Percentiles rank a stretch among this genome's conserved stretches.
Evolutionary conservation across 2,888 invertebrate genomes (phyloP).

Genomic region (Agrenia bidenticulata): DNA sequence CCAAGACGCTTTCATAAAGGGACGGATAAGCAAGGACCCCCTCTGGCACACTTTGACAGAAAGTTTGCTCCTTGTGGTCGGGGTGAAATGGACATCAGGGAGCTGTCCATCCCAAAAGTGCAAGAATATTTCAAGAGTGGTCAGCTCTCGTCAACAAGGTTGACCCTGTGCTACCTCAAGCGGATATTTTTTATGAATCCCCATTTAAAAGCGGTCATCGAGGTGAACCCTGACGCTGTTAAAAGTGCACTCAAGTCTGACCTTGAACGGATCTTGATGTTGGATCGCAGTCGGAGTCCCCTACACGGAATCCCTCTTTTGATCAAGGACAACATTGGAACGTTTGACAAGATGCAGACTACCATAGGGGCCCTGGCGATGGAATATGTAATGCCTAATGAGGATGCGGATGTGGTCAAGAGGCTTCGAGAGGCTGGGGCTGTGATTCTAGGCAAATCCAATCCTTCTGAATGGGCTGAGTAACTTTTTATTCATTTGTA

Average conservation of each 20-base stretch:
- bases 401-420: slow-evolving; percentile 33
- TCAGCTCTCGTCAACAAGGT: slow-evolving; percentile 23
- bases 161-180: slow-evolving; percentile 35
- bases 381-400: slow-evolving; percentile 21
- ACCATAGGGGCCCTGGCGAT: slow-evolving; percentile 37
- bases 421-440: slow-evolving; percentile 30
- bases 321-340: slow-evolving; percentile 39
- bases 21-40: not conserved
- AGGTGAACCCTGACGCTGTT: slow-evolving; percentile 33
- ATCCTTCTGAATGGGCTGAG: slow-evolving; percentile 38
- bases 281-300: slow-evolving; percentile 8
- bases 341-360: slow-evolving; percentile 32
- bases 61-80: slow-evolving; percentile 13
- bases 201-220: slow-evolving; percentile 30
- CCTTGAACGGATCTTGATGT: slow-evolving; percentile 12
- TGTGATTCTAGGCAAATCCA: slow-evolving; percentile 40
- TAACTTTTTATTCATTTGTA: no score
- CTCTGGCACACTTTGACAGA: not conserved
- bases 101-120: slow-evolving; percentile 35
- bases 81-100: slow-evolving; percentile 37
- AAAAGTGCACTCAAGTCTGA: slow-evolving; percentile 28
- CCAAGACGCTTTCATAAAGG: no score
- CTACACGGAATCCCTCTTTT: slow-evolving; percentile 43
- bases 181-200: slow-evolving; percentile 36
- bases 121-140: slow-evolving; percentile 25